These are phyloP conservation scores for Ptilodon capucinus DNA, from an alignment of 2,888 invertebrate species.

Conservation along the genomic window DNA sequence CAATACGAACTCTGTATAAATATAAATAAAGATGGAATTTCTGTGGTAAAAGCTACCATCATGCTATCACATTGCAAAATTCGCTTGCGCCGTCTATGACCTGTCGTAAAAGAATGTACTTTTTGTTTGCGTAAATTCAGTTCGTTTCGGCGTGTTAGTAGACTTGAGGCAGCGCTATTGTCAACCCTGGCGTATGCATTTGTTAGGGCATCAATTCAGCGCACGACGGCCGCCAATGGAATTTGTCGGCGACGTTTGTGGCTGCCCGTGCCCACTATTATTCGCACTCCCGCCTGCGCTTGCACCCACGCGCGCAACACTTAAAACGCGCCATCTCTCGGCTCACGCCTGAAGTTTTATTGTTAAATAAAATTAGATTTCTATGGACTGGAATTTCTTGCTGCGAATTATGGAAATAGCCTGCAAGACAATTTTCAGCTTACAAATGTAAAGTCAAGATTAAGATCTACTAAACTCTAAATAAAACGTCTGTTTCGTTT, in stretches of 20 bases:
- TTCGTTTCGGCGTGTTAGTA: too few relatives aligned
- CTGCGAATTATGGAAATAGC: neutral
- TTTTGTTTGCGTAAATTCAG: too few relatives aligned
- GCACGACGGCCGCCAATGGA: slow-evolving; percentile 49
- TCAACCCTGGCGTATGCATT: slow-evolving; percentile 21
- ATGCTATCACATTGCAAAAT: too few relatives aligned
- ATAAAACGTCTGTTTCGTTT: too few relatives aligned
- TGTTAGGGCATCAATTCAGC: slow-evolving; percentile 43
- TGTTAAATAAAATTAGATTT: slow-evolving; percentile 11
- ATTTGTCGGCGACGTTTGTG: slow-evolving; percentile 41
- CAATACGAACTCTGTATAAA: too few relatives aligned
- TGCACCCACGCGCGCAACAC: slow-evolving; percentile 33
- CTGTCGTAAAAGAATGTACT: too few relatives aligned
- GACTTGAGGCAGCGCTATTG: neutral
- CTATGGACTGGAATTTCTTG: neutral
- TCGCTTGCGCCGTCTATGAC: too few relatives aligned
- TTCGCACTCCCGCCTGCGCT: slow-evolving; percentile 37
- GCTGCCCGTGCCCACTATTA: slow-evolving; percentile 47
- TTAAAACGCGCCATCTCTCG: slow-evolving; percentile 27
- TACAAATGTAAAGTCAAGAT: too few relatives aligned
- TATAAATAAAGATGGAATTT: too few relatives aligned
- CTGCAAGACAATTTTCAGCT: too few relatives aligned
- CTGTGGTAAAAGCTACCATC: too few relatives aligned
- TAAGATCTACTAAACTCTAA: too few relatives aligned
- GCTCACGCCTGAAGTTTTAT: slow-evolving; percentile 26